These are phyloP conservation scores for Amblyteles armatorius DNA, from an alignment of 2,888 invertebrate species.

Conservation along the genomic window DNA sequence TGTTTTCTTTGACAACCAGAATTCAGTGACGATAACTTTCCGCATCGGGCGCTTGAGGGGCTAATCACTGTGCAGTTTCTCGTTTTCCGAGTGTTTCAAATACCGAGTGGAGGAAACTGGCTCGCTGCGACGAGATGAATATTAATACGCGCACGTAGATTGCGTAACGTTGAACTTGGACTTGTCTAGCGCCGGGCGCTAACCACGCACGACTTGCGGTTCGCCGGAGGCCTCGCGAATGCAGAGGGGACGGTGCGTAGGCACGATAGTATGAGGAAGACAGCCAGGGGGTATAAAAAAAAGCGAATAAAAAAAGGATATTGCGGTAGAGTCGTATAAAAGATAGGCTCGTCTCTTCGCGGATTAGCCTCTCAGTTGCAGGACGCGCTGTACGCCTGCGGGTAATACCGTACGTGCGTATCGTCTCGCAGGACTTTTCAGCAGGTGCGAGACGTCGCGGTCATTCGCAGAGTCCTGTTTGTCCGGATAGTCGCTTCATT, in stretches of 20 bases:
- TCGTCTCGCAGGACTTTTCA: constrained; percentile 52
- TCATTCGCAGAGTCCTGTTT: constrained; percentile 61
- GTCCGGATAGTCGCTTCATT: constrained; percentile 59
- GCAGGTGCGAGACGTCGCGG: constrained; percentile 51
- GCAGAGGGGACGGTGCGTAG: neutral
- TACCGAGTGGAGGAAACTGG: neutral
- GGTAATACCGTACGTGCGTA: constrained; percentile 18
- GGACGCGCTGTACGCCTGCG: neutral
- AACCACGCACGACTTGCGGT: constrained; percentile 46
- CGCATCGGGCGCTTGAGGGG: too few species aligned
- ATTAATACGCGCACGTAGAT: constrained; percentile 1
- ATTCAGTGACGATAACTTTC: too few species aligned
- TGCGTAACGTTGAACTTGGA: constrained; percentile 51
- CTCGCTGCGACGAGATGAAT: neutral
- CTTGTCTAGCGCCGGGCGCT: constrained; percentile 54
- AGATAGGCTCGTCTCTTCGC: constrained; percentile 57
- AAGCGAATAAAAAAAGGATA: neutral
- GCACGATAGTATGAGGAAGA: neutral
- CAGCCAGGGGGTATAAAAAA: constrained; percentile 39
- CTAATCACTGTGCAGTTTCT: neutral
- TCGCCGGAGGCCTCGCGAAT: constrained; percentile 34
- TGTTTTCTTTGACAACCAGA: too few species aligned
- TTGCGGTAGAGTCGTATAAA: constrained; percentile 44
- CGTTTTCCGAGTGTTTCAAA: neutral
- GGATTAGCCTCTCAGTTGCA: constrained; percentile 57